Conservation (phyloP, 2,888 invertebrate genomes). For the Biston betularia region DNA sequence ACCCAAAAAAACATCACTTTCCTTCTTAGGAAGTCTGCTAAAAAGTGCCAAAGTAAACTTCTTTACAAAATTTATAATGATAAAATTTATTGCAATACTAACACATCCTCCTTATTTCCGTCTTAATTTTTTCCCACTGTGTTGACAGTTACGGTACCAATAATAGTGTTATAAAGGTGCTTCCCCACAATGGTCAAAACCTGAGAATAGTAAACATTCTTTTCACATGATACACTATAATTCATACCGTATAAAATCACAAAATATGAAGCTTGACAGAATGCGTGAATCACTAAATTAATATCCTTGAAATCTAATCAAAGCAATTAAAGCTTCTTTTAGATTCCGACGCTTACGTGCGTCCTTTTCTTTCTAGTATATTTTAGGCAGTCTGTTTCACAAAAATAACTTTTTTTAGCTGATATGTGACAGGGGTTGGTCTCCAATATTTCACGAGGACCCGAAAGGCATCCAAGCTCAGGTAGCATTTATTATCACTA, state of each 20-base stretch:
- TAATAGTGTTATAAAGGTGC: slow-evolving; percentile 66
- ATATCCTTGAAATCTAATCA: slow-evolving; percentile 86
- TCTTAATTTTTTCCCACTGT: slow-evolving; percentile 59
- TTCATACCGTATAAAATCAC: slow-evolving; percentile 77
- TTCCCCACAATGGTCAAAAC: slow-evolving; percentile 72
- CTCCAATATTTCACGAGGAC: slow-evolving; percentile 80
- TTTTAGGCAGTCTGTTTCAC: slow-evolving; percentile 48
- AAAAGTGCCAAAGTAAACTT: slow-evolving; percentile 70
- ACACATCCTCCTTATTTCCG: slow-evolving; percentile 75
- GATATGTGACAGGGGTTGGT: slow-evolving; percentile 82
- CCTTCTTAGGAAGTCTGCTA: slow-evolving; percentile 17
- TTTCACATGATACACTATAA: slow-evolving; percentile 70
- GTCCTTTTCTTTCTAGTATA: slow-evolving; percentile 29
- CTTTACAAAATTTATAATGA: slow-evolving; percentile 62
- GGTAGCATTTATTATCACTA: slow-evolving; percentile 85
- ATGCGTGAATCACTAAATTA: slow-evolving; percentile 81
- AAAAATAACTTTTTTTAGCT: slow-evolving; percentile 68
- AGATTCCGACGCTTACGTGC: slow-evolving; percentile 47
- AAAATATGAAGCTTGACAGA: slow-evolving; percentile 81
- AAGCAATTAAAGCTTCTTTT: slow-evolving; percentile 80
- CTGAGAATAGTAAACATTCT: slow-evolving; percentile 78
- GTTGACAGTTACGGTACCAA: slow-evolving; percentile 75
- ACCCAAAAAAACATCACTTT: too few relatives aligned
- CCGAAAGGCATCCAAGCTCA: slow-evolving; percentile 80
- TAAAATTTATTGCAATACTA: slow-evolving; percentile 46